Conservation (phyloP, 1,140 invertebrate species). For the Rhyacophila brunnea region DNA sequence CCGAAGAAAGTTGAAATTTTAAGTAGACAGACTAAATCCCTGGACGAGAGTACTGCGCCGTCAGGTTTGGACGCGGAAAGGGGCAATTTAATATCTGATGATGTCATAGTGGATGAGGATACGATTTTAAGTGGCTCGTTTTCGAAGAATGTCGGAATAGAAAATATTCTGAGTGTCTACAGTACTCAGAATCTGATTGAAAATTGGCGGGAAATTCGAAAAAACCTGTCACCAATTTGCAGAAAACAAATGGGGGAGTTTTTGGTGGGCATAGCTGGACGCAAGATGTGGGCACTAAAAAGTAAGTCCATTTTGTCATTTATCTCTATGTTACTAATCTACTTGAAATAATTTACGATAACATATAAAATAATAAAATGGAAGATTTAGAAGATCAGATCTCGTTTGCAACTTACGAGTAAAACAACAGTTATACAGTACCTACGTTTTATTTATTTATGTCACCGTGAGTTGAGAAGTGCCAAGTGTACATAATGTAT, state of each 20-base stretch:
- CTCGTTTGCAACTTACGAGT: no score
- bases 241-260: constrained; percentile 61
- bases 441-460: no score
- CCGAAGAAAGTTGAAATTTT: constrained; percentile 19
- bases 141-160: constrained; percentile 46
- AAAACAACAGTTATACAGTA: no score
- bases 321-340: no score
- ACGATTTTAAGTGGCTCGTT: background rate
- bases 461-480: no score
- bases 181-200: constrained; percentile 51
- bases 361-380: no score
- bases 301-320: constrained; percentile 59
- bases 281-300: constrained; percentile 70
- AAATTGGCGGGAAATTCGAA: constrained; percentile 48
- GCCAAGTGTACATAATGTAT: no score
- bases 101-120: background rate
- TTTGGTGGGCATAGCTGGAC: constrained; percentile 59
- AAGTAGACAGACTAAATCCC: constrained; percentile 23
- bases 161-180: constrained; percentile 55
- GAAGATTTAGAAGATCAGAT: no score
- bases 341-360: no score
- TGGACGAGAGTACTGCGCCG: constrained; percentile 14
- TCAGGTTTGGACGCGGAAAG: background rate
- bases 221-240: constrained; percentile 44
- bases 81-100: background rate